Conservation (phyloP, 2,888 invertebrate species). For the Drosophila conformis region DNA sequence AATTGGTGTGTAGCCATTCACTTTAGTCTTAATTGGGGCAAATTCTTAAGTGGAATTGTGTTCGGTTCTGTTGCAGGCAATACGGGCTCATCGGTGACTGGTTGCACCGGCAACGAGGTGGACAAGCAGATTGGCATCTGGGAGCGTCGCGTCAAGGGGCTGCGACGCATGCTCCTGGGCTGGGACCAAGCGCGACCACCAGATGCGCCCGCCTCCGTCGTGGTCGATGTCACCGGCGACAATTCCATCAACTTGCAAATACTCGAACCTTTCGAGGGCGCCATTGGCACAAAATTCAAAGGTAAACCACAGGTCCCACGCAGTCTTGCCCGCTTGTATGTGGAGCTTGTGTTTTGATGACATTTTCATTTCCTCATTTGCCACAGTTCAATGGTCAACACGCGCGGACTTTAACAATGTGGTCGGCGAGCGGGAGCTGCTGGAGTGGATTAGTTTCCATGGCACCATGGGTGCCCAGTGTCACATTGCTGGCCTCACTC, state of each 20-base stretch:
- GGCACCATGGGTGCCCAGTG: conserved; percentile 86
- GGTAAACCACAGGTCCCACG: conserved; percentile 86
- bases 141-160: conserved; percentile 89
- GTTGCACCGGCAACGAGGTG: conserved; percentile 90
- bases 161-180: conserved; percentile 90
- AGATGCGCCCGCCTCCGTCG: conserved; percentile 92
- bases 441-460: conserved; percentile 86
- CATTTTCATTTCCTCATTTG: conserved; percentile 12
- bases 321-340: conserved; percentile 6
- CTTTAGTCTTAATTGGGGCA: neutral
- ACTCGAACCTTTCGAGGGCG: conserved; percentile 91
- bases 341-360: conserved; percentile 7
- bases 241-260: conserved; percentile 88
- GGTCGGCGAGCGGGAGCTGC: conserved; percentile 92
- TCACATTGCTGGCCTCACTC: conserved; percentile 89
- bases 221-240: conserved; percentile 88
- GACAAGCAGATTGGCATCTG: conserved; percentile 94
- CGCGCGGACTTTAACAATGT: conserved; percentile 93
- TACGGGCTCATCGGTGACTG: conserved; percentile 86
- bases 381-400: conserved; percentile 96
- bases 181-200: conserved; percentile 95
- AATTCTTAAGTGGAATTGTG: neutral
- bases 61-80: conserved; percentile 72
- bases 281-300: conserved; percentile 96
- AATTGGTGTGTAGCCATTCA: conserved; percentile 84